These are phyloP conservation scores for Danio tinwini DNA, from an alignment of 2,797 vertebrate genomes.

Conservation along the genomic window DNA sequence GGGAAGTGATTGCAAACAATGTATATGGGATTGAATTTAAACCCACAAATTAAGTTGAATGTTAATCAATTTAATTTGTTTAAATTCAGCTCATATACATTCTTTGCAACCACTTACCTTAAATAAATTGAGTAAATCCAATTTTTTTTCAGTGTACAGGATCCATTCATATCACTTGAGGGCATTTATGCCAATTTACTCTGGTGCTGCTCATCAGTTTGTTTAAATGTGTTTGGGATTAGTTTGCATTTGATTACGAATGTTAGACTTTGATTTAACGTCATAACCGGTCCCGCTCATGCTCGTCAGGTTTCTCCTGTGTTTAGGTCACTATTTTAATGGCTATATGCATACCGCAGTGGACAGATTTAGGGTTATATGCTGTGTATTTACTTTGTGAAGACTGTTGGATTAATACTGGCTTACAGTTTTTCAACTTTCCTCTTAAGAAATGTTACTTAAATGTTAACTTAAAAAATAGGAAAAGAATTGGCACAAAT, in stretches of 20 bases:
- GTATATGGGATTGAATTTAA: too few species aligned
- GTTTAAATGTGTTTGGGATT: constrained; percentile 16
- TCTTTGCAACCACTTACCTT: too few species aligned
- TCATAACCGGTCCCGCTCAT: constrained; percentile 6
- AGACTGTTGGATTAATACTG: background rate
- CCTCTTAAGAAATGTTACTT: background rate
- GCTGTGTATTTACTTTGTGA: background rate
- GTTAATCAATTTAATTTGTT: too few species aligned
- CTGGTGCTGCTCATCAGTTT: constrained; percentile 45
- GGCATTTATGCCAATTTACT: constrained; percentile 36
- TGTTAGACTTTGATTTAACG: constrained; percentile 3
- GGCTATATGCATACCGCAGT: background rate
- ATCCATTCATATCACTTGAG: constrained; percentile 32
- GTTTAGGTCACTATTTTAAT: constrained; percentile 9
- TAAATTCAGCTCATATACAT: too few species aligned
- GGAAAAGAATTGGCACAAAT: background rate
- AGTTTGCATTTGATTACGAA: background rate
- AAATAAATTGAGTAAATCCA: too few species aligned
- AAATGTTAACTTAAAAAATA: background rate
- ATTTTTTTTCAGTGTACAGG: background rate
- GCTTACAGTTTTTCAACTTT: background rate
- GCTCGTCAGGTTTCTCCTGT: background rate
- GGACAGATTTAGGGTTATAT: background rate
- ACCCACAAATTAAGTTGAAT: too few species aligned
- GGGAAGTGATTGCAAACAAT: too few species aligned